Evolutionary conservation across 1,140 invertebrate species (phyloP).

Genomic region (Zaprionus nigranus): DNA sequence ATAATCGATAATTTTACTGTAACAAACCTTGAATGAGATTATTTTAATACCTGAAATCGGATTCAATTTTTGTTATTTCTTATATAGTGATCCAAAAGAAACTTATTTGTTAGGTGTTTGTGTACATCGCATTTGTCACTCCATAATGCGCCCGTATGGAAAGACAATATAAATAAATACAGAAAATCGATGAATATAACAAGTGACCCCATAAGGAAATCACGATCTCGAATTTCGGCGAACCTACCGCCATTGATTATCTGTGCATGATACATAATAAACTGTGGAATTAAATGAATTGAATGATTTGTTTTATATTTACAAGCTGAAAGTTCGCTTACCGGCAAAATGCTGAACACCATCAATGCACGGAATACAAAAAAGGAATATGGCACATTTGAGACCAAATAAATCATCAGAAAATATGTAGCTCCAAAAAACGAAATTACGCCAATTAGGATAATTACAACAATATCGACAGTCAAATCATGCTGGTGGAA

Average conservation of each 20-base stretch:
- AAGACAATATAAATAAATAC: conserved; percentile 52
- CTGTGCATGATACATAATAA: conserved; percentile 69
- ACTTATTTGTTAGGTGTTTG: background rate
- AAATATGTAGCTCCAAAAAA: conserved; percentile 60
- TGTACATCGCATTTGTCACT: conserved; percentile 41
- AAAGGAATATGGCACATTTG: conserved; percentile 48
- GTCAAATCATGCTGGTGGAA: conserved; percentile 53
- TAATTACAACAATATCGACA: conserved; percentile 55
- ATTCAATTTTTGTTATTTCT: background rate
- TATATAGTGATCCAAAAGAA: background rate
- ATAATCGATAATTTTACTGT: background rate
- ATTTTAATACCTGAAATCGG: background rate
- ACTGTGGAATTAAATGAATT: conserved; percentile 28
- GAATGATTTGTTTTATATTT: background rate
- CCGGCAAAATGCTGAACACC: conserved; percentile 36
- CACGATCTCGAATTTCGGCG: conserved; percentile 59
- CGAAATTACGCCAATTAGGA: conserved; percentile 39
- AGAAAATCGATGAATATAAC: conserved; percentile 64
- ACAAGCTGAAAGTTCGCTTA: background rate
- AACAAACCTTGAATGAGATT: no score
- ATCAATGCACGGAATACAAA: conserved; percentile 33
- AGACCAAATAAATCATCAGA: conserved; percentile 55
- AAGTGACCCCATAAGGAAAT: conserved; percentile 52
- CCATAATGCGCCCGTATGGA: conserved; percentile 51
- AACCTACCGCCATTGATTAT: conserved; percentile 66